phyloP scores from a whole-genome alignment of 2,797 vertebrate genomes.

The Hyperoplus lanceolatus region DNA sequence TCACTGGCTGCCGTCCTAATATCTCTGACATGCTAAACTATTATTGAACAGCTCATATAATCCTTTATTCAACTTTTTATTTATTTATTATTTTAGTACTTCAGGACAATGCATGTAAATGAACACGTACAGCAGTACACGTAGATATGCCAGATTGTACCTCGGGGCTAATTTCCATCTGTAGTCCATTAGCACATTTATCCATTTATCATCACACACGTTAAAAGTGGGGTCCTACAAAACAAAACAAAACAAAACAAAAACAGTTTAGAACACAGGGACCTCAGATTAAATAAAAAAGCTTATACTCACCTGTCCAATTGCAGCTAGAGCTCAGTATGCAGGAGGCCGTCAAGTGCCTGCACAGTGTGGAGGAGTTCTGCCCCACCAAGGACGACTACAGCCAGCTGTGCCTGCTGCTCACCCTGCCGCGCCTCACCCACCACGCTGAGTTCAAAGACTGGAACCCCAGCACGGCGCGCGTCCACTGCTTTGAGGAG shows the following conservation, averaged over 20 bases:
- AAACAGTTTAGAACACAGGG: too few species aligned
- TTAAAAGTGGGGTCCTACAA: not conserved
- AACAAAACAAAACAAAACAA: not conserved
- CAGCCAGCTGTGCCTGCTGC: constrained; percentile 95
- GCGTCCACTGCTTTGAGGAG: constrained; percentile 96
- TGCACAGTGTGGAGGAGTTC: constrained; percentile 93
- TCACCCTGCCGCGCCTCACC: constrained; percentile 95
- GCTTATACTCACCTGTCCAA: not conserved
- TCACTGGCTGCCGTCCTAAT: not conserved
- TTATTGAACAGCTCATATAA: not conserved
- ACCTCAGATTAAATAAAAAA: not conserved
- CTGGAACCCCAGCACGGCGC: constrained; percentile 97
- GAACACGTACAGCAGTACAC: too few species aligned
- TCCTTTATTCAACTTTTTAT: not conserved
- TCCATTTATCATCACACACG: not conserved
- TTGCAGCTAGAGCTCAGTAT: constrained; percentile 93
- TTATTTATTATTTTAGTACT: too few species aligned
- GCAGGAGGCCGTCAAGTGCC: constrained; percentile 94
- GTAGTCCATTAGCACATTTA: too few species aligned
- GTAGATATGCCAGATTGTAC: too few species aligned
- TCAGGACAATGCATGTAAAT: too few species aligned
- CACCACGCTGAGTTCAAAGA: constrained; percentile 97
- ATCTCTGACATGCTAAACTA: not conserved
- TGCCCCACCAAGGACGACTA: constrained; percentile 97
- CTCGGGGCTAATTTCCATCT: too few species aligned